Evolutionary conservation across 2,888 invertebrate species (phyloP).

Genomic region (Corythucha ciliata): DNA sequence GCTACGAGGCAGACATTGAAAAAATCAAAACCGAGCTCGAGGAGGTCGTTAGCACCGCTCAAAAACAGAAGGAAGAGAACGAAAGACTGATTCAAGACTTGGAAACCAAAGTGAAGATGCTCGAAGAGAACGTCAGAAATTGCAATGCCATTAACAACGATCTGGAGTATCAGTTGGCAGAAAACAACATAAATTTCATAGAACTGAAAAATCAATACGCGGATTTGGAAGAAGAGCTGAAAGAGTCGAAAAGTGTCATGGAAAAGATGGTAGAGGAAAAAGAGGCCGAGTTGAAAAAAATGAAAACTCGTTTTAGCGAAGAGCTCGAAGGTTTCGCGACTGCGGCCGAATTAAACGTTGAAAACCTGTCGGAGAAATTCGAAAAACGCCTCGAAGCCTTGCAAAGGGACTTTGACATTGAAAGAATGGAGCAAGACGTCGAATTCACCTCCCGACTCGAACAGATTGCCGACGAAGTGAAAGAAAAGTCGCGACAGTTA

Average conservation of each 20-base stretch:
- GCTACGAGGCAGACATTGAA: slow-evolving; percentile 22
- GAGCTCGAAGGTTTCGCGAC: slow-evolving; percentile 23
- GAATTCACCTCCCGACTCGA: slow-evolving; percentile 22
- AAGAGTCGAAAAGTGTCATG: slow-evolving; percentile 20
- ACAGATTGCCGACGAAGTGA: slow-evolving; percentile 18
- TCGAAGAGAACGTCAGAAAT: slow-evolving; percentile 28
- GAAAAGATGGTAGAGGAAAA: slow-evolving; percentile 18
- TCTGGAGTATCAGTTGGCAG: slow-evolving; percentile 24
- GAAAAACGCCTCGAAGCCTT: slow-evolving; percentile 20
- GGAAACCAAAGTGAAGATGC: slow-evolving; percentile 20
- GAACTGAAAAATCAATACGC: slow-evolving; percentile 23
- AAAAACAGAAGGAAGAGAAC: slow-evolving; percentile 21
- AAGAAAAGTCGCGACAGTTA: slow-evolving; percentile 23
- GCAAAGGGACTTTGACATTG: slow-evolving; percentile 23
- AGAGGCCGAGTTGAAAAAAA: slow-evolving; percentile 15
- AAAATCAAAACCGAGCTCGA: slow-evolving; percentile 24
- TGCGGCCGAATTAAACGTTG: slow-evolving; percentile 24
- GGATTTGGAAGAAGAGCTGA: slow-evolving; percentile 21
- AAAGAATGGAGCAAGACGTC: slow-evolving; percentile 13
- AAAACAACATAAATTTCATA: slow-evolving; percentile 16
- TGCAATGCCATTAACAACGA: slow-evolving; percentile 26
- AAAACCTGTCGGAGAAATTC: slow-evolving; percentile 18
- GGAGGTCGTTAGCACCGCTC: slow-evolving; percentile 15
- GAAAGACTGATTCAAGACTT: slow-evolving; percentile 25
- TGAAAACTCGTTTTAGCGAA: neutral